Conservation (phyloP, 1,140 invertebrate genomes). For the Macrocentrus cingulum region DNA sequence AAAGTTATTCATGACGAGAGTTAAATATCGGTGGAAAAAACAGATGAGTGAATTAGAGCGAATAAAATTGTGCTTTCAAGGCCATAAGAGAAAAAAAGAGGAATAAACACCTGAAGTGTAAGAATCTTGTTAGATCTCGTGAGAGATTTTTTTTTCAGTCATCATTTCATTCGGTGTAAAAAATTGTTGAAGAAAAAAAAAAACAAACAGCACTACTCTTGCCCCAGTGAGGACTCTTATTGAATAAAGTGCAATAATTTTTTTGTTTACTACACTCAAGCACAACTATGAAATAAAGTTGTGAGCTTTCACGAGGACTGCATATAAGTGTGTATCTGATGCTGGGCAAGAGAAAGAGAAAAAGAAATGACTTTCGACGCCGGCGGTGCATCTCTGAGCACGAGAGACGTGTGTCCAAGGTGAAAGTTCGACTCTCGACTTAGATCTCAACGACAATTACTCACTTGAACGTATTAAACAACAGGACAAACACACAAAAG, state of each 20-base stretch:
- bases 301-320: background rate
- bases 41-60: constrained; percentile 53
- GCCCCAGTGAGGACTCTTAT: too few relatives aligned
- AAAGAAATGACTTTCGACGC: constrained; percentile 11
- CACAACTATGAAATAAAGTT: too few relatives aligned
- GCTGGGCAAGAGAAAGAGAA: background rate
- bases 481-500: too few relatives aligned
- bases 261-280: too few relatives aligned
- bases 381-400: constrained; percentile 8
- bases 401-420: background rate
- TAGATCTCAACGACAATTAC: too few relatives aligned
- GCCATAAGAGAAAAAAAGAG: constrained; percentile 48
- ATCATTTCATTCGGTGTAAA: too few relatives aligned
- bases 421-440: constrained; percentile 5
- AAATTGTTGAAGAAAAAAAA: constrained; percentile 28
- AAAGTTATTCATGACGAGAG: constrained; percentile 57
- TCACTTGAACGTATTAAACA: too few relatives aligned
- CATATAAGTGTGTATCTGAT: constrained; percentile 6
- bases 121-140: constrained; percentile 16
- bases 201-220: too few relatives aligned
- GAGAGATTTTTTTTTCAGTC: background rate
- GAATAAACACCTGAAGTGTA: constrained; percentile 31
- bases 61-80: constrained; percentile 54
- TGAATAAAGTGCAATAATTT: too few relatives aligned
- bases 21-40: constrained; percentile 12